Evolutionary conservation across 2,113 vertebrate genomes (phyloP).

Genomic region (Atlantisia rogersi): DNA sequence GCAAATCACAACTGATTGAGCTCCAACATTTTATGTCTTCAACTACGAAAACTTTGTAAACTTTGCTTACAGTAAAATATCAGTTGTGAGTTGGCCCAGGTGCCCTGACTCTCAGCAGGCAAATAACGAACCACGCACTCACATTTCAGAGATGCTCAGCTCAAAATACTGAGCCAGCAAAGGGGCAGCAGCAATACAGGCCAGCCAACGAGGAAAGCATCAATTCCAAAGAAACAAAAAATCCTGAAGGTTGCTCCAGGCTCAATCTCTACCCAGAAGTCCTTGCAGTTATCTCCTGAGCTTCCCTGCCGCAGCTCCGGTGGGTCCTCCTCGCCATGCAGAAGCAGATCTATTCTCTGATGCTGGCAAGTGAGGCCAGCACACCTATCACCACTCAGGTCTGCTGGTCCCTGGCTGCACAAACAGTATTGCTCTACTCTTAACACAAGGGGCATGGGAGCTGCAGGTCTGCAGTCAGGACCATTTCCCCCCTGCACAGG

Average conservation of each 20-base stretch:
- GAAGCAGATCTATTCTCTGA: not conserved
- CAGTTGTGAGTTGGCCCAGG: accelerated
- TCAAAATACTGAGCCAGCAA: accelerated
- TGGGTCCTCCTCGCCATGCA: accelerated
- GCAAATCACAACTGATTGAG: not conserved
- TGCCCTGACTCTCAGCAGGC: not conserved
- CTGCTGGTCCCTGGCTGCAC: accelerated
- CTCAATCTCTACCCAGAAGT: not conserved
- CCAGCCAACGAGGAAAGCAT: not conserved
- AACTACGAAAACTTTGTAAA: not conserved
- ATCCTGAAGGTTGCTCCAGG: not conserved
- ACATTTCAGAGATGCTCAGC: accelerated
- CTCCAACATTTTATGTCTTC: not conserved
- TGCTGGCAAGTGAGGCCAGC: accelerated
- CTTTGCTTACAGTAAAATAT: not conserved
- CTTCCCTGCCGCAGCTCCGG: accelerated
- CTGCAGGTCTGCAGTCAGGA: not conserved
- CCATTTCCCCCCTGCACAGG: too few relatives aligned
- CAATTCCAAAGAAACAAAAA: not conserved
- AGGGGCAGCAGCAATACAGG: accelerated
- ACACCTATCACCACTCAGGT: accelerated
- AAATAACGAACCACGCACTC: accelerated
- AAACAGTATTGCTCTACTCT: accelerated
- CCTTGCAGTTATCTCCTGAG: not conserved
- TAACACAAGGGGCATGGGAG: not conserved